These are phyloP conservation scores for Lophura nycthemera DNA, from an alignment of 2,113 vertebrate species.

Conservation along the genomic window DNA sequence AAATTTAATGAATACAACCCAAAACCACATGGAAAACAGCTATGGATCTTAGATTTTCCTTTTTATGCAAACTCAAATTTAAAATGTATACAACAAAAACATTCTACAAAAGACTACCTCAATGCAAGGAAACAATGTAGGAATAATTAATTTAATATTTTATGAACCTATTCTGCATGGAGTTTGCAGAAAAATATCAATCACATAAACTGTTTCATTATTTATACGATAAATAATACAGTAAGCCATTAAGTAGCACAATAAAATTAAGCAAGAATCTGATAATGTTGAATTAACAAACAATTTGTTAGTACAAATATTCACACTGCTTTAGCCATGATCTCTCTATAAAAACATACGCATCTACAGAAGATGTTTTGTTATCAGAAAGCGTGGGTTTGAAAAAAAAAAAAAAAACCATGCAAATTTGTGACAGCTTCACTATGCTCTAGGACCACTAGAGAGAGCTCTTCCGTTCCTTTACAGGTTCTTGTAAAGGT, in stretches of 20 bases:
- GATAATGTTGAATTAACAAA: constrained; percentile 77
- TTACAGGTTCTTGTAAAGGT: constrained; percentile 67
- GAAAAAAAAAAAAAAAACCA: neutral
- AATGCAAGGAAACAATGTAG: constrained; percentile 60
- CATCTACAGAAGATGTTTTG: constrained; percentile 35
- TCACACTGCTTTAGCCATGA: constrained; percentile 42
- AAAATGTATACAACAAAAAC: constrained; percentile 59
- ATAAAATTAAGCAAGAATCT: constrained; percentile 82
- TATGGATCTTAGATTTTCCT: neutral
- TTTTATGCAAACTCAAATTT: constrained; percentile 12
- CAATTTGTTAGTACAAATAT: constrained; percentile 68
- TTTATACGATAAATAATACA: constrained; percentile 82
- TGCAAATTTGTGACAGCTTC: constrained; percentile 21
- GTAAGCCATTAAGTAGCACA: constrained; percentile 70
- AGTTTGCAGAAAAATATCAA: constrained; percentile 71
- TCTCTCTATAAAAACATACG: constrained; percentile 51
- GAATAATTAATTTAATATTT: constrained; percentile 83
- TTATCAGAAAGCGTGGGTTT: neutral
- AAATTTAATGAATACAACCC: constrained; percentile 38
- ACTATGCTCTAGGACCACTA: constrained; percentile 76
- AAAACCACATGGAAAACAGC: constrained; percentile 12
- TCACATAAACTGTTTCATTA: constrained; percentile 73
- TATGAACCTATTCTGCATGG: constrained; percentile 71
- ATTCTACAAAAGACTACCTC: constrained; percentile 53
- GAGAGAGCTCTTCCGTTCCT: constrained; percentile 86